phyloP scores from a whole-genome alignment of 2,797 vertebrate genomes.

The Ammospiza maritima region DNA sequence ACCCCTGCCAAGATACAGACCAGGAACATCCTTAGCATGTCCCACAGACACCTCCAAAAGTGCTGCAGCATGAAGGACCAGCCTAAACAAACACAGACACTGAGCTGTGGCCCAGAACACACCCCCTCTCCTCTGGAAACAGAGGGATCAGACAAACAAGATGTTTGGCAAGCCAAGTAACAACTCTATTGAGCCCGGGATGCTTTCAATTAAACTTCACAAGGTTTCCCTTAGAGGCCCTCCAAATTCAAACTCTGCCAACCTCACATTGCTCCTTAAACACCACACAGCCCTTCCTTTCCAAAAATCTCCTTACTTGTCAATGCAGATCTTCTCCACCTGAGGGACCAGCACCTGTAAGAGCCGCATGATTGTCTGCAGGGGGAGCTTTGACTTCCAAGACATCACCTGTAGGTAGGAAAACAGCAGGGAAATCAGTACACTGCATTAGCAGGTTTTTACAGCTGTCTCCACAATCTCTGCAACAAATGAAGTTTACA shows the following conservation, averaged over 20 bases:
- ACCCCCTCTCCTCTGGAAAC: neutral
- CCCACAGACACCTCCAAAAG: neutral
- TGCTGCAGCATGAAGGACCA: neutral
- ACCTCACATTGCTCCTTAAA: neutral
- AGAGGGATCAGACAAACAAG: neutral
- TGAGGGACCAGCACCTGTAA: conserved; percentile 97
- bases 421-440: neutral
- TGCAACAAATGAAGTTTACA: neutral
- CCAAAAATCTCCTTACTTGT: conserved; percentile 84
- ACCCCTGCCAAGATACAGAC: conserved; percentile 80
- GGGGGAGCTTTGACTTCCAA: conserved; percentile 95
- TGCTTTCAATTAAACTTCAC: neutral
- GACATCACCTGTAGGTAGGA: conserved; percentile 84
- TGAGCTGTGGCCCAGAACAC: neutral
- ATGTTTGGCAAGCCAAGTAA: neutral
- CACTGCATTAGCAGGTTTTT: neutral
- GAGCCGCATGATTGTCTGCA: conserved; percentile 98
- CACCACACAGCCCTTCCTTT: neutral
- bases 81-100: neutral
- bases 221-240: neutral
- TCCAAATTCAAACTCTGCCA: neutral
- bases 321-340: conserved; percentile 99
- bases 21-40: neutral
- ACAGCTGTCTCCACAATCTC: neutral
- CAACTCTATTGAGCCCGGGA: neutral